A percentile compares a stretch with the other conserved stretches of the same genome.
These are phyloP conservation scores for Myzus persicae DNA, from an alignment of 1,140 invertebrate genomes.

Conservation along the genomic window DNA sequence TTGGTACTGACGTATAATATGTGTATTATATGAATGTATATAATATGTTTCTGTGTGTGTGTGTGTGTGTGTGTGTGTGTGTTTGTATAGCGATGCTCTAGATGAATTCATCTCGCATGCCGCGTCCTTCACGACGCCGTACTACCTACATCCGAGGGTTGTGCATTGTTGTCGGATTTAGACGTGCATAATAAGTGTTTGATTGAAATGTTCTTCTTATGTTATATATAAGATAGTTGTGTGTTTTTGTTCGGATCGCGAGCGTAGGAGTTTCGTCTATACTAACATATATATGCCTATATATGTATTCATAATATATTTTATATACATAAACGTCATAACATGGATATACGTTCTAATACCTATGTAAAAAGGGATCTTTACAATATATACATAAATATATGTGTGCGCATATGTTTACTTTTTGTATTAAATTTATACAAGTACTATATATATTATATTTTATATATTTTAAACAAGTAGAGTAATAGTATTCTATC, in stretches of 20 bases:
- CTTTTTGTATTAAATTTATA: neutral
- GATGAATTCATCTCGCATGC: constrained; percentile 1
- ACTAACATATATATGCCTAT: neutral
- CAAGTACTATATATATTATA: no score
- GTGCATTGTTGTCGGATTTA: constrained; percentile 36
- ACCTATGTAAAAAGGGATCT: neutral
- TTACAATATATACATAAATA: neutral
- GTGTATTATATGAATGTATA: neutral
- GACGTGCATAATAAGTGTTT: constrained; percentile 9
- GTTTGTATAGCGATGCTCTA: neutral
- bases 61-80: neutral
- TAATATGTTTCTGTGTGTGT: neutral
- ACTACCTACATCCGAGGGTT: constrained; percentile 20
- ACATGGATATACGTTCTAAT: neutral
- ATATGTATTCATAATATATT: neutral
- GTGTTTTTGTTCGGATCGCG: neutral
- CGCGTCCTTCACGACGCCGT: neutral
- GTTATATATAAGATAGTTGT: neutral
- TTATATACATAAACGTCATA: neutral
- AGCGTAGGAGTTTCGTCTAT: neutral
- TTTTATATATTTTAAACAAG: no score
- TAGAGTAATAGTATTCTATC: no score
- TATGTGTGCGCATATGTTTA: neutral
- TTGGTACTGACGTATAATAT: neutral
- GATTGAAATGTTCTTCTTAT: constrained; percentile 14